Conservation (phyloP, 2,888 invertebrate genomes). For the Sinopyrophorus schimmeli region DNA sequence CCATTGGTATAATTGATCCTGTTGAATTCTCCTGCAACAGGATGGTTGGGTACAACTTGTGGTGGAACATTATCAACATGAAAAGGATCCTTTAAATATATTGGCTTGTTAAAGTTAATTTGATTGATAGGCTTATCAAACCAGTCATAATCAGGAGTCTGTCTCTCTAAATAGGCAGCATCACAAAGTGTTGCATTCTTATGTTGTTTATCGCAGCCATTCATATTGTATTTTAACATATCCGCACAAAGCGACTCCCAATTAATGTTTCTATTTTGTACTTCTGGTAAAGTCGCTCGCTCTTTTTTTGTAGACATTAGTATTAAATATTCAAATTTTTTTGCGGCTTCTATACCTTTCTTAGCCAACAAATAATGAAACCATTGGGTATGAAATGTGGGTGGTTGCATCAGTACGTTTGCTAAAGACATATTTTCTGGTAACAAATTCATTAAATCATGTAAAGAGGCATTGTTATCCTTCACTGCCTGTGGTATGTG, state of each 20-base stretch:
- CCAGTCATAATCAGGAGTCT: slow-evolving; percentile 48
- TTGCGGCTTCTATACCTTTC: slow-evolving; percentile 61
- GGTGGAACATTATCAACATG: slow-evolving; percentile 9
- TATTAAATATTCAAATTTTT: slow-evolving; percentile 57
- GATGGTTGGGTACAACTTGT: not conserved
- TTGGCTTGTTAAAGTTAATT: slow-evolving; percentile 50
- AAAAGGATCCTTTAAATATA: slow-evolving; percentile 46
- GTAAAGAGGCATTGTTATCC: slow-evolving; percentile 33
- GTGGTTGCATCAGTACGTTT: slow-evolving; percentile 61
- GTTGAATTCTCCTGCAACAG: not conserved
- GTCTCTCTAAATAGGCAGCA: slow-evolving; percentile 29
- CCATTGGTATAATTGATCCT: slow-evolving; percentile 7
- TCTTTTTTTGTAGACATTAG: slow-evolving; percentile 34
- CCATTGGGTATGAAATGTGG: slow-evolving; percentile 54
- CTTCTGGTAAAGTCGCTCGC: not conserved
- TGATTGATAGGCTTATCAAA: slow-evolving; percentile 50
- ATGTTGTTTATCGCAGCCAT: not conserved
- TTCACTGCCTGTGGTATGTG: slow-evolving; percentile 55
- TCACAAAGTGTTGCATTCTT: not conserved
- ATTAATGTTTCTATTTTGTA: slow-evolving; percentile 3
- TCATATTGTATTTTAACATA: slow-evolving; percentile 12
- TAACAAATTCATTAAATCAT: slow-evolving; percentile 54
- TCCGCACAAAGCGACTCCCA: slow-evolving; percentile 13
- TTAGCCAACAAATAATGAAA: slow-evolving; percentile 60
- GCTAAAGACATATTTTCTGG: slow-evolving; percentile 62